Conservation (phyloP, 2,888 invertebrate genomes). For the Achlya flavicornis region DNA sequence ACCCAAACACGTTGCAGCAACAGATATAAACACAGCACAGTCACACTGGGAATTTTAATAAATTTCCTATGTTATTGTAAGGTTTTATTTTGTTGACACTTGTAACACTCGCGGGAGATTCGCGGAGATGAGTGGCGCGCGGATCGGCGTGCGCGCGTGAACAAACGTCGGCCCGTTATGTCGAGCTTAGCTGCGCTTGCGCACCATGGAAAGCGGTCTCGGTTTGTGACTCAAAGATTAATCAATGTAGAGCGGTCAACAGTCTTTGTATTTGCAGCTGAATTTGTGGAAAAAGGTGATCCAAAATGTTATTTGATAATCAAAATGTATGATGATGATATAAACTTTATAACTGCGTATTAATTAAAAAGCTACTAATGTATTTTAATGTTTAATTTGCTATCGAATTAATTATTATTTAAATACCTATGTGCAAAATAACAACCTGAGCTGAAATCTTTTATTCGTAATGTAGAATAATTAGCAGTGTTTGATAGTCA, state of each 20-base stretch:
- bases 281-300: background rate
- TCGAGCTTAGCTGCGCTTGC: constrained; percentile 34
- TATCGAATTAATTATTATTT: no score
- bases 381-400: no score
- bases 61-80: background rate
- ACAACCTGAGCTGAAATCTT: no score
- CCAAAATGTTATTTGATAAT: background rate
- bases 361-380: no score
- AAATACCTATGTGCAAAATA: no score
- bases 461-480: no score
- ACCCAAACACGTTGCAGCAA: constrained; percentile 4
- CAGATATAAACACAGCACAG: constrained; percentile 24
- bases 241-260: background rate
- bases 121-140: constrained; percentile 18
- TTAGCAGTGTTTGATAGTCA: no score
- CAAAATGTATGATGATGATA: background rate
- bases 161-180: constrained; percentile 68
- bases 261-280: no score
- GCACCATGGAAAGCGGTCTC: constrained; percentile 64
- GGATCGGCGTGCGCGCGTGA: constrained; percentile 51
- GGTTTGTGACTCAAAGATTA: constrained; percentile 53
- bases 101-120: constrained; percentile 39
- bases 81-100: constrained; percentile 27
- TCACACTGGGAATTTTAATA: constrained; percentile 19
- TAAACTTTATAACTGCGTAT: background rate